These are phyloP conservation scores for Gasterosteus aculeatus DNA, from an alignment of 2,113 vertebrate species.

Conservation along the genomic window DNA sequence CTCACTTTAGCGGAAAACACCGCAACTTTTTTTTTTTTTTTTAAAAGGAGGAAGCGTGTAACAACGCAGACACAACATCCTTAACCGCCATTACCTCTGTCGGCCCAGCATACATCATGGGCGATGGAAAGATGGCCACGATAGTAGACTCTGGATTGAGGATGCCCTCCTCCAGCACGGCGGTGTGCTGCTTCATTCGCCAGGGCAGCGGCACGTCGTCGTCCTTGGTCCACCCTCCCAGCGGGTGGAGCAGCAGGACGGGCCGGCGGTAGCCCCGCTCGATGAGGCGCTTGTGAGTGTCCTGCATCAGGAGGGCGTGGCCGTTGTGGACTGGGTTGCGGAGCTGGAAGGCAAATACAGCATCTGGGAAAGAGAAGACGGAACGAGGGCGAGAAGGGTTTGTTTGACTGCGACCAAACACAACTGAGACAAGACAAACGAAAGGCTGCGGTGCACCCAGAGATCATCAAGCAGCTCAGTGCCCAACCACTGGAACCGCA, in stretches of 20 bases:
- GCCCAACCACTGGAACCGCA: slow-evolving; percentile 30
- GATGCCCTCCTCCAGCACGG: slow-evolving; percentile 93
- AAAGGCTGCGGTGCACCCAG: slow-evolving; percentile 16
- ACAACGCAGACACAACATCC: slow-evolving; percentile 2
- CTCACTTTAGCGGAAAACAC: slow-evolving; percentile 28
- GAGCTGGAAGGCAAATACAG: slow-evolving; percentile 97
- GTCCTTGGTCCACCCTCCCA: slow-evolving; percentile 98
- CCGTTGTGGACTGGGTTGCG: slow-evolving; percentile 98
- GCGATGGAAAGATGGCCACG: slow-evolving; percentile 97
- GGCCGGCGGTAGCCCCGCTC: slow-evolving; percentile 94
- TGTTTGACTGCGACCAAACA: slow-evolving; percentile 21
- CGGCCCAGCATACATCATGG: slow-evolving; percentile 99
- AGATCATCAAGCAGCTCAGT: slow-evolving; percentile 44
- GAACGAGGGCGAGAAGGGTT: background rate
- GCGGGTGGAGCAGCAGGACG: slow-evolving; percentile 92
- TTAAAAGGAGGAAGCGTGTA: slow-evolving; percentile 18
- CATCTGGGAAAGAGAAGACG: slow-evolving; percentile 80
- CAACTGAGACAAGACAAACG: slow-evolving; percentile 40
- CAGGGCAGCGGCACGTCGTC: slow-evolving; percentile 95
- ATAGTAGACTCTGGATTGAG: slow-evolving; percentile 90
- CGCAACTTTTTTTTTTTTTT: background rate
- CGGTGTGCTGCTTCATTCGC: slow-evolving; percentile 97
- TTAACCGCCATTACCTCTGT: slow-evolving; percentile 87
- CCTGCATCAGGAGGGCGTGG: slow-evolving; percentile 96
- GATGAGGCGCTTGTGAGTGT: slow-evolving; percentile 92